Base-by-base conservation (phyloP, 2,888 invertebrate genomes). In the Epinotia nisella region DNA sequence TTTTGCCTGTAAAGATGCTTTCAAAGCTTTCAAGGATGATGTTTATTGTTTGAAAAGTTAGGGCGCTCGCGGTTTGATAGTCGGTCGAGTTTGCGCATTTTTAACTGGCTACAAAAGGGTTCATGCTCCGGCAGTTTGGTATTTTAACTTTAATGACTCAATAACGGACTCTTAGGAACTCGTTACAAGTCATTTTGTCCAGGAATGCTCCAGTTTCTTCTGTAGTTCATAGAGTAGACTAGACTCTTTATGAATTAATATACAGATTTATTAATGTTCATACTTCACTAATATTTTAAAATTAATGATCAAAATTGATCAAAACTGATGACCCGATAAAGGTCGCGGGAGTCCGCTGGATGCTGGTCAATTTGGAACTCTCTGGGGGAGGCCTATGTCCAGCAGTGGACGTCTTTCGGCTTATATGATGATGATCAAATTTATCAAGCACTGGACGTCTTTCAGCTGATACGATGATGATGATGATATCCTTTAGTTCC, bases 11-110 rank as follows among this genome's bases (percentile, higher is more conserved):
- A 70, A 71, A 70, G 70, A 76, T 65, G 69, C 69, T 72, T 74
- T 75, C 53, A 74, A 67, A 71, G 66, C 61, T 71, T 72, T 68
- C 62, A 71, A 67, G 60, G 68, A 69, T 69, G 69, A 73, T 73
- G 73, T 73, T 73, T 73, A 73, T 73, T 73, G 73, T 73, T 73
- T 29, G 68, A 41, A 45, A 72, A 72, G 68, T 72, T 72, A 72
- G 61, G 65, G 67, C 58, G 45, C 49, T 62, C 45, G 64, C 62
- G 68, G 68, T 58, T 62, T 62, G 68, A 72, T 72, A 68, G 68
- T 55, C 66, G 55, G 45, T 45, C 17, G 71, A 64, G 68, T 73
- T 73, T 68, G 64, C 65, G 17, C 45, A 68, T 73, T 73, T 73
- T 73, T 73, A 73, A 73, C 71, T 67, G 60, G 55, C 51, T 56